phyloP scores from a whole-genome alignment of 1,140 invertebrate genomes.

The Drosophila obscura region DNA sequence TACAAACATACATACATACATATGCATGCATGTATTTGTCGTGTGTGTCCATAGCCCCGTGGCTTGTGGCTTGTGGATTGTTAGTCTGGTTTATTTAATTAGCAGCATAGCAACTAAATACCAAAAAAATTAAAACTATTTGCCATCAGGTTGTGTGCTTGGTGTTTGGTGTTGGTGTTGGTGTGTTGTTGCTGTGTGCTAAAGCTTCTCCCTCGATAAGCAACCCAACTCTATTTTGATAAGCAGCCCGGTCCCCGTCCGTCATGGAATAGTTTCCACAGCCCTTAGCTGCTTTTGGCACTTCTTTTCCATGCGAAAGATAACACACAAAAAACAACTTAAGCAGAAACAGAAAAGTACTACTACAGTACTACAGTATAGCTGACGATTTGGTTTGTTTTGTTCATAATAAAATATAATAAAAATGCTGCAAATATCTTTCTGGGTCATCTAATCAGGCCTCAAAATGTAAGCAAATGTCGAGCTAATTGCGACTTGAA shows the following conservation, averaged over 20 bases:
- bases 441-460: conserved; percentile 49
- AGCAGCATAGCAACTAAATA: conserved; percentile 21
- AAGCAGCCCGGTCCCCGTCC: conserved; percentile 3
- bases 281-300: background rate
- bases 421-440: conserved; percentile 15
- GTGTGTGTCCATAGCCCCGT: background rate
- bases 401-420: conserved; percentile 8
- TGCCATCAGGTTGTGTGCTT: conserved; percentile 8
- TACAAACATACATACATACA: background rate
- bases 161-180: background rate
- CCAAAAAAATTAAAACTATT: conserved; percentile 16
- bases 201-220: conserved; percentile 25
- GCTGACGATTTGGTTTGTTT: conserved; percentile 22
- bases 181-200: conserved; percentile 13
- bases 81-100: conserved; percentile 19
- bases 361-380: no score
- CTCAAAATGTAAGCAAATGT: conserved; percentile 43
- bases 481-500: conserved; percentile 44
- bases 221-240: conserved; percentile 5
- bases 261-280: conserved; percentile 32
- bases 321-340: conserved; percentile 21
- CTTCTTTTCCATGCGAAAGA: conserved; percentile 10
- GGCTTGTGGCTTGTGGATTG: background rate
- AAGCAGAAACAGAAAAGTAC: background rate
- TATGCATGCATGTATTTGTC: conserved; percentile 19